Evolutionary conservation across 2,113 vertebrate species (phyloP), one percentile per base, ranked within the genome.

Genomic region (Bufo bufo): DNA sequence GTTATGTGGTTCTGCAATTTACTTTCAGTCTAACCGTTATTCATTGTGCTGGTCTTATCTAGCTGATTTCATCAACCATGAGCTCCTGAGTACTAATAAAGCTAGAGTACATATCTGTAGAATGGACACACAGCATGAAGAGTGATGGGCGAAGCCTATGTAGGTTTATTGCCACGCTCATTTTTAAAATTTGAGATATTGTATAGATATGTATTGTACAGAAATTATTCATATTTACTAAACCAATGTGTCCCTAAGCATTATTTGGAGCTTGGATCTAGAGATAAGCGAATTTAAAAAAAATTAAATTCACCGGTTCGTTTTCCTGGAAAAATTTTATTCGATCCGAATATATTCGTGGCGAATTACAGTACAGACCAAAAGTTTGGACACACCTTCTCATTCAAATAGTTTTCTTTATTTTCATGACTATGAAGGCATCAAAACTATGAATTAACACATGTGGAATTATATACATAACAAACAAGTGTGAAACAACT

Each of bases 1-100:
- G 91, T 93, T 92, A 91, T 90, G 92, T 92, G 90, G 91, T 91
- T 91, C 5, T 0, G 90, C 87, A 89, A 91, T 93, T 93, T 89
- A 90, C 92, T 92, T 90, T 91, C 58, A 45, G 63, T 90, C 66
- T 77, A 90, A 84, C 89, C 87, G 54, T 91, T 92, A 92, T 87
- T 91, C 91, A 91, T 84, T 72, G 9, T 83, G 88, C 80, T 81
- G 16, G 47, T 66, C 12, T 85, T 86, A 79, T 79, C 85, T 80
- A 50, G 43, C 61, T 80, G 63, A 54, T 59, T 50, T 80, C 23
- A 78, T 85, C 61, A 66, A 12, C 49, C 58, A 56, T 12, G 33
- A n/a, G 56, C 16, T 77, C 5, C 56, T 33, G 82, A 33, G n/a
- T 54, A 16, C 49, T 87, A 56, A 87, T 79, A 71, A 47, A 50